Evolutionary conservation across 1,140 invertebrate genomes (phyloP).

Genomic region (Coelopa frigida): DNA sequence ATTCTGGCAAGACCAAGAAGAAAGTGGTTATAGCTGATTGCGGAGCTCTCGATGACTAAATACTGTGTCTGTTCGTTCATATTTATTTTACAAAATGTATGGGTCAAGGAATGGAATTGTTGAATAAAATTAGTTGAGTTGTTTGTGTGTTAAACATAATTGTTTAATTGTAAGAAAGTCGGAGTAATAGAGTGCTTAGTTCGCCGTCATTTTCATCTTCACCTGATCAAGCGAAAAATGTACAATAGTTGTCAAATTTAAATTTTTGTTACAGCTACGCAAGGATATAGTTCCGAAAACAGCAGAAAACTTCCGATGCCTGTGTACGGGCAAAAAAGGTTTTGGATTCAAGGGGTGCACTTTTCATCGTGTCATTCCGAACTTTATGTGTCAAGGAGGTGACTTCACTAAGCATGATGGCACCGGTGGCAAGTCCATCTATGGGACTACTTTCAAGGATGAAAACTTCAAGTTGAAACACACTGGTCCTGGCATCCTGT

Average conservation of each 20-base stretch:
- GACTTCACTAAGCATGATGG: constrained; percentile 13
- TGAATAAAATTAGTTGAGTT: too few species aligned
- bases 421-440: constrained; percentile 53
- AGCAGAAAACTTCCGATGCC: constrained; percentile 11
- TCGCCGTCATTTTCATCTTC: too few species aligned
- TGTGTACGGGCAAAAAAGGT: constrained; percentile 14
- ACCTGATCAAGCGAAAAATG: too few species aligned
- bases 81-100: too few species aligned
- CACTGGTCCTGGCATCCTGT: constrained; percentile 77
- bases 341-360: constrained; percentile 83
- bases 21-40: constrained; percentile 71
- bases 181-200: too few species aligned
- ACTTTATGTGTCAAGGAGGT: constrained; percentile 66
- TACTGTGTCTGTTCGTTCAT: too few species aligned
- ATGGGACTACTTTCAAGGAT: constrained; percentile 85
- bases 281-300: constrained; percentile 13
- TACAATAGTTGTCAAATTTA: neutral
- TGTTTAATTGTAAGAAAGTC: too few species aligned
- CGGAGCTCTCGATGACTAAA: too few species aligned
- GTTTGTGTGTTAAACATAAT: too few species aligned
- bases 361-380: constrained; percentile 92
- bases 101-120: too few species aligned
- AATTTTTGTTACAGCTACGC: constrained; percentile 48
- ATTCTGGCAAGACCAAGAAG: constrained; percentile 76
- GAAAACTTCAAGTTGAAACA: constrained; percentile 92